Evolutionary conservation across 1,140 invertebrate species (phyloP).

Genomic region (Leguminivora glycinivorella): DNA sequence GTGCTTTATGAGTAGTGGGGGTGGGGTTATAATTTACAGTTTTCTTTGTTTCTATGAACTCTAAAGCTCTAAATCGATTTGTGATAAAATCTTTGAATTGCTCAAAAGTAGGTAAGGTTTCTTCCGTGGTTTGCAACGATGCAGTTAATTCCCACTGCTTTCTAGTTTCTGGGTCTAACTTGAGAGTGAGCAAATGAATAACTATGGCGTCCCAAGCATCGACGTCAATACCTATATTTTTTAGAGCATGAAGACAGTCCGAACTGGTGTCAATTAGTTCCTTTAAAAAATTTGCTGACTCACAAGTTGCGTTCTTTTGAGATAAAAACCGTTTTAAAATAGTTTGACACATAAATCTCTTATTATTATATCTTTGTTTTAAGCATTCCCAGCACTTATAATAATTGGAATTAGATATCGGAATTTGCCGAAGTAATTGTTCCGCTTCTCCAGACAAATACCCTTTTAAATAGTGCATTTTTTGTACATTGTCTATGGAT

Average conservation of each 20-base stretch:
- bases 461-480: slow-evolving; percentile 40
- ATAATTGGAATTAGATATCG: slow-evolving; percentile 18
- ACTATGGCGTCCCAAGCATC: slow-evolving; percentile 26
- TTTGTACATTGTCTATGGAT: slow-evolving; percentile 35
- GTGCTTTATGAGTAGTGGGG: background rate
- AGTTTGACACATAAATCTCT: slow-evolving; percentile 17
- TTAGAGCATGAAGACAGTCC: slow-evolving; percentile 18
- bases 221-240: slow-evolving; percentile 23
- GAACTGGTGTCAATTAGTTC: slow-evolving; percentile 20
- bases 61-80: slow-evolving; percentile 12
- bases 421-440: background rate
- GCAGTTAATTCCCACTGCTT: slow-evolving; percentile 14
- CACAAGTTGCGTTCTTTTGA: background rate
- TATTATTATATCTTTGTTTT: slow-evolving; percentile 31
- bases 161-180: slow-evolving; percentile 16
- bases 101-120: slow-evolving; percentile 10
- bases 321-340: slow-evolving; percentile 26
- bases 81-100: slow-evolving; percentile 29
- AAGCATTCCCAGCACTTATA: background rate
- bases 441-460: slow-evolving; percentile 33
- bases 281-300: slow-evolving; percentile 27
- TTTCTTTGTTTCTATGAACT: slow-evolving; percentile 22
- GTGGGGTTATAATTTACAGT: background rate
- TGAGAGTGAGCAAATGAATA: slow-evolving; percentile 22
- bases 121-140: background rate